Base-by-base conservation (phyloP, 2,888 invertebrate species). In the Colostygia pectinataria region DNA sequence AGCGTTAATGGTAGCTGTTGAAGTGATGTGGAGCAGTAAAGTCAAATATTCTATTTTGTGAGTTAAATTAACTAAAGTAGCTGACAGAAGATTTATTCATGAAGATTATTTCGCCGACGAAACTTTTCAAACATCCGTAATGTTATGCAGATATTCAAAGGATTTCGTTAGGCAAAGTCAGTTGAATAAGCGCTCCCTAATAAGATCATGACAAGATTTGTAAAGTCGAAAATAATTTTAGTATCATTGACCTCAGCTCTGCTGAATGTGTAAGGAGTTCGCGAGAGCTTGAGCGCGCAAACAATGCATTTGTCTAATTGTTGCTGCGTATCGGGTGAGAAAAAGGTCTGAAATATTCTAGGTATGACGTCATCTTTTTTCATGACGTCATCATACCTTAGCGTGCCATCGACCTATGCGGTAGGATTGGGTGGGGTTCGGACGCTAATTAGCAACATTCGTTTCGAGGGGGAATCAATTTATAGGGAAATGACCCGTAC, bases 281-380 rank as follows among this genome's bases (percentile, higher is more conserved):
- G 61, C 65, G 63, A 55, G 53, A 55, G 56, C 62, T 59, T 74
- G 58, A 66, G 49, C 57, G 57, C 57, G 57, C 53, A 65, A 81
- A 80, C 78, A 81, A 68, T 69, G 59, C 68, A 69, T 64, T 66
- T 65, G 65, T 71, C 75, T 84, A 83, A 84, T 83, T 83, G 69
- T 63, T 69, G 68, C 62, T 71, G 61, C 73, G 63, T 83, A 83
- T 80, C 75, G 66, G 74, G 74, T 71, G 77, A 71, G 73, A 76
- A 78, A 77, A 72, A 70, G 75, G 59, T 68, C 59, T 64, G 69
- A 74, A 73, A 75, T 76, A 66, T 67, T 68, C 64, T 52, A 52
- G 55, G 44, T 57, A 59, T 75, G 74, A 71, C 74, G 71, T n/a
- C n/a, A n/a, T n/a, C n/a, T n/a, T n/a, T n/a, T n/a, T n/a, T n/a